These are phyloP conservation scores for Phataginus tetradactyla DNA, from an alignment of 2,797 vertebrate species.

Conservation along the genomic window DNA sequence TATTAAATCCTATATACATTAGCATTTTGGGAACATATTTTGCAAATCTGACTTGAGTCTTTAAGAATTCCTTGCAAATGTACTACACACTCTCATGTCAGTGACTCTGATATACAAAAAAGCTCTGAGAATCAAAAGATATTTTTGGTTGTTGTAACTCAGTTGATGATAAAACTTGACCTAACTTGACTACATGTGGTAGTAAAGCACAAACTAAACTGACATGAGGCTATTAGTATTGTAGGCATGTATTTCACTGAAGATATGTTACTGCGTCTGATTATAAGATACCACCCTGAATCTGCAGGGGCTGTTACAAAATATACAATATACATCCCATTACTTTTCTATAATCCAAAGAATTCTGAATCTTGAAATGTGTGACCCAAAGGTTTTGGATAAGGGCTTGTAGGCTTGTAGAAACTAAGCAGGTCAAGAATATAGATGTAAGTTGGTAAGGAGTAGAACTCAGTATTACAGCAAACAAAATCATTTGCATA, in stretches of 20 bases:
- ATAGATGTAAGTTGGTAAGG: background rate
- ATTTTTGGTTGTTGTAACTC: background rate
- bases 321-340: background rate
- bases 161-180: background rate
- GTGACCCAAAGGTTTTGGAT: background rate
- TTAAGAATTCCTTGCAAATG: slow-evolving; percentile 8
- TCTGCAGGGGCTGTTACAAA: background rate
- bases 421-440: background rate
- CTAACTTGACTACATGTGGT: background rate
- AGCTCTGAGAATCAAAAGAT: background rate
- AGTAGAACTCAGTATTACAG: background rate
- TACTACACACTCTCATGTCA: background rate
- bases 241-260: background rate
- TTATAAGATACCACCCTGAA: background rate
- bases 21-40: background rate
- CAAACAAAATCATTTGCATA: background rate
- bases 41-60: background rate
- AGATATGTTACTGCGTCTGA: background rate
- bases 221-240: background rate
- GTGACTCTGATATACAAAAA: background rate
- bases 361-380: slow-evolving; percentile 6
- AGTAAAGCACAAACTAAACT: background rate
- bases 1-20: background rate
- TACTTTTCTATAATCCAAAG: background rate
- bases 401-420: background rate